Conservation (phyloP, 2,888 invertebrate genomes). For the Oxyteleia sp. region DNA sequence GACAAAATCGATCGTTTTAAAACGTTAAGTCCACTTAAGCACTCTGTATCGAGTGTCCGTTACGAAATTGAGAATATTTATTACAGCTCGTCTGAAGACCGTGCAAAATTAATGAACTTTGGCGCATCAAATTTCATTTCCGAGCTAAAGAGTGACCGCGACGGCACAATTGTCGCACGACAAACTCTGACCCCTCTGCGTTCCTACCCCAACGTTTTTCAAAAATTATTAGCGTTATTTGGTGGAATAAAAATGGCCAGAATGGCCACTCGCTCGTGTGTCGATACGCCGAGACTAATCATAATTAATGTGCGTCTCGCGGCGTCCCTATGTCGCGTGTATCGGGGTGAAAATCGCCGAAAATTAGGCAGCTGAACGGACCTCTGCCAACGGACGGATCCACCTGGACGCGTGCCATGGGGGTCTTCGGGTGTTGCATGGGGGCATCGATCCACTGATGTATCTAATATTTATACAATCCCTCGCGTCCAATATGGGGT, state of each 20-base stretch:
- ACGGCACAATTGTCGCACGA: constrained; percentile 1
- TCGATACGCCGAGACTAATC: constrained; percentile 69
- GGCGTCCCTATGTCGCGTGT: constrained; percentile 67
- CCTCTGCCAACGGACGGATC: constrained; percentile 82
- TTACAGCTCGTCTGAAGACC: constrained; percentile 27
- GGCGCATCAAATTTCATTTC: constrained; percentile 66
- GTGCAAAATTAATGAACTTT: constrained; percentile 69
- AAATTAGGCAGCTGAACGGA: constrained; percentile 84
- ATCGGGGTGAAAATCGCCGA: constrained; percentile 76
- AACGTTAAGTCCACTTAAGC: constrained; percentile 28
- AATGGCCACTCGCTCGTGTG: constrained; percentile 54
- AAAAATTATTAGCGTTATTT: constrained; percentile 38
- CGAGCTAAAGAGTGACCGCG: constrained; percentile 6
- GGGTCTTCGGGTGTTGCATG: constrained; percentile 73
- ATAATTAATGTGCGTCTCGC: constrained; percentile 72
- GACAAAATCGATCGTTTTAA: too few species aligned
- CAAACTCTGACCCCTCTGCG: constrained; percentile 25
- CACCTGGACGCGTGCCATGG: constrained; percentile 83
- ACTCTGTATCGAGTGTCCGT: constrained; percentile 50
- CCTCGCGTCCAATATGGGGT: constrained; percentile 38
- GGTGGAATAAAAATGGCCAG: constrained; percentile 40
- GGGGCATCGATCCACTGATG: constrained; percentile 58
- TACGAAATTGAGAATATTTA: constrained; percentile 42
- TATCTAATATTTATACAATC: constrained; percentile 32
- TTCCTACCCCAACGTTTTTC: constrained; percentile 51